Evolutionary conservation across 2,888 invertebrate species (phyloP).

Genomic region (Dioctria linearis): DNA sequence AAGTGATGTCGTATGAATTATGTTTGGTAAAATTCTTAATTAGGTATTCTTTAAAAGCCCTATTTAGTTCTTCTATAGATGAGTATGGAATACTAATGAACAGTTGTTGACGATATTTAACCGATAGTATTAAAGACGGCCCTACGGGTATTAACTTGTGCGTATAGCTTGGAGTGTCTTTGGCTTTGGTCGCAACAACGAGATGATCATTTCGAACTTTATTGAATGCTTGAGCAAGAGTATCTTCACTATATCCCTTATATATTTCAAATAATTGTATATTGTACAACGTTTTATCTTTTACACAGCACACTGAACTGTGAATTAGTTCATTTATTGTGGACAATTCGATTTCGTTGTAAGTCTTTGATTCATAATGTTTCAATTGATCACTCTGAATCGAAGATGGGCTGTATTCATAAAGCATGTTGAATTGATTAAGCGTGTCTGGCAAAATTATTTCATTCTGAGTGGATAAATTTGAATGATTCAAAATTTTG

Average conservation of each 20-base stretch:
- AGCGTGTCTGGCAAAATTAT: slow-evolving; percentile 66
- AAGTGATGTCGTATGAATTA: slow-evolving; percentile 65
- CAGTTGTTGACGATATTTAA: slow-evolving; percentile 68
- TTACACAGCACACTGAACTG: slow-evolving; percentile 76
- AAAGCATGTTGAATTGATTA: slow-evolving; percentile 65
- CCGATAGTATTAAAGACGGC: slow-evolving; percentile 70
- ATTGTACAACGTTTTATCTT: slow-evolving; percentile 77
- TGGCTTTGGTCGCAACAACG: slow-evolving; percentile 71
- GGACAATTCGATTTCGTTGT: slow-evolving; percentile 73
- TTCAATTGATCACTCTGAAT: slow-evolving; percentile 45
- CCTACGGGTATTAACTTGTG: slow-evolving; percentile 63
- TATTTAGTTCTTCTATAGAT: slow-evolving; percentile 63
- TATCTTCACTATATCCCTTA: slow-evolving; percentile 79
- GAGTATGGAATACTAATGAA: slow-evolving; percentile 65
- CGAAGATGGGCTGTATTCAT: slow-evolving; percentile 55
- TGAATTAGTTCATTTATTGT: slow-evolving; percentile 77
- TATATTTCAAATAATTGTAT: slow-evolving; percentile 81
- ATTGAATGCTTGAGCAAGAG: slow-evolving; percentile 75
- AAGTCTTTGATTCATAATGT: slow-evolving; percentile 68
- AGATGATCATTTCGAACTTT: slow-evolving; percentile 76
- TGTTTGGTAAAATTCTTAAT: slow-evolving; percentile 56
- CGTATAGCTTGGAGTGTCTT: slow-evolving; percentile 65
- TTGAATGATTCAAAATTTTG: slow-evolving; percentile 63
- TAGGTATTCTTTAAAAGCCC: slow-evolving; percentile 62
- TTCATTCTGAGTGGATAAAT: slow-evolving; percentile 56